Conservation (phyloP, 2,797 vertebrate species). For the Bufotes viridis region DNA sequence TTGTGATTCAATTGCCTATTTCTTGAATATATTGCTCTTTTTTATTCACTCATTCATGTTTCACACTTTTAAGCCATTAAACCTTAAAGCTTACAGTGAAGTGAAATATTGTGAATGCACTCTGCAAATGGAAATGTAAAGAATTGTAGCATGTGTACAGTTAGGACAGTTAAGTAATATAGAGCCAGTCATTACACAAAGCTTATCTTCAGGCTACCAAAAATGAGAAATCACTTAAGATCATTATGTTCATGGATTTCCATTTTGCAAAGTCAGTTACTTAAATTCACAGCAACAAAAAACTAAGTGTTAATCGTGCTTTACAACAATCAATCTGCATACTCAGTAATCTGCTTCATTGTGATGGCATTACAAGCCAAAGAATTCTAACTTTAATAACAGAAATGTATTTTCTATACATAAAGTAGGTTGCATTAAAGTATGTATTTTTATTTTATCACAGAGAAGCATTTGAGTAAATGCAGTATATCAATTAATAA, state of each 20-base stretch:
- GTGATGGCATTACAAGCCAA: not conserved
- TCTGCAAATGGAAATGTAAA: not conserved
- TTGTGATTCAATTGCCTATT: not conserved
- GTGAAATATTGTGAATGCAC: not conserved
- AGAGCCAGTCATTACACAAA: not conserved
- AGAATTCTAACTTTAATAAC: not conserved
- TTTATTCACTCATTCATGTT: not conserved
- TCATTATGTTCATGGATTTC: conserved; percentile 48
- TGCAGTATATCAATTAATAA: not conserved
- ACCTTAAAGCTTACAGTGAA: not conserved
- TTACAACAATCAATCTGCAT: conserved; percentile 22
- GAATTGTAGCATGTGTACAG: not conserved
- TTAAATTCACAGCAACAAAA: conserved; percentile 22
- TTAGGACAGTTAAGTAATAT: not conserved
- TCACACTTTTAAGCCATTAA: not conserved
- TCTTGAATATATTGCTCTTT: too few species aligned
- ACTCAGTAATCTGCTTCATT: not conserved
- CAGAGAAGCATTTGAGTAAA: not conserved
- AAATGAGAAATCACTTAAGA: conserved; percentile 31
- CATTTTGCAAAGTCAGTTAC: conserved; percentile 34
- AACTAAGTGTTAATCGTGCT: conserved; percentile 29
- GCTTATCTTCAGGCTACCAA: conserved; percentile 34
- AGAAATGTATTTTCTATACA: not conserved
- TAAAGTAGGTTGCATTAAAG: not conserved
- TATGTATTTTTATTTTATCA: not conserved